Base-by-base conservation (phyloP, 92 coral and sea anemone species). In the Palythoa heliodiscus region DNA sequence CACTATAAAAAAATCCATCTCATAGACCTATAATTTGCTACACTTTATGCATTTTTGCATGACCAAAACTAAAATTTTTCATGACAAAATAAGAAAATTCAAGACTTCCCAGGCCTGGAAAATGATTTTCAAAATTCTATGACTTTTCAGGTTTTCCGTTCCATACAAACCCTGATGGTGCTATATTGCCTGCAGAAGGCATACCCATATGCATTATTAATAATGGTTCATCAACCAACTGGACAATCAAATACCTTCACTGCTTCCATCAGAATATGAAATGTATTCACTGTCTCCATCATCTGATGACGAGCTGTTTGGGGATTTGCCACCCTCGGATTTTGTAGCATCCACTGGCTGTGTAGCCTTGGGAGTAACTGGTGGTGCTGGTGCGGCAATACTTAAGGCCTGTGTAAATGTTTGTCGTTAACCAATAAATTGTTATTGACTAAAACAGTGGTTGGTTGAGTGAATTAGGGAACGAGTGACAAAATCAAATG, bases 241-340 rank as follows among this genome's bases (percentile, higher is more conserved):
- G 14, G 1, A 87, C 17, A 11, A 20, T 15, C n/a, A 35, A 47
- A 9, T 50, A 92, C 98, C 98, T 92, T 93, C 98, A 88, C 98
- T 93, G 75, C 98, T 93, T 29, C 93, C 95, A 76, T 93, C 97
- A 68, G 97, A 93, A 72, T 93, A 91, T 13, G 96, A 93, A n/a
- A 93, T 82, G 63, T 89, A 91, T 89, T 91, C 97, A 89, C 91
- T 89, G 87, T 93, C 96, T 35, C 92, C 96, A 40, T 93, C 97
- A 82, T 93, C 97, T 84, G 94, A 91, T 10, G 94, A 91, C 68
- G 98, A 89, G 22, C 76, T 37, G 5, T 74, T 87, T 61, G 95
- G 92, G 2, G 98, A 91, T 73, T 83, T 93, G 47, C 90, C 57
- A 50, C 86, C 90, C 52, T 77, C 93, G 7, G 95, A 82, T 40